phyloP scores from a whole-genome alignment of 1,140 invertebrate species.

The Octopus bimaculoides region DNA sequence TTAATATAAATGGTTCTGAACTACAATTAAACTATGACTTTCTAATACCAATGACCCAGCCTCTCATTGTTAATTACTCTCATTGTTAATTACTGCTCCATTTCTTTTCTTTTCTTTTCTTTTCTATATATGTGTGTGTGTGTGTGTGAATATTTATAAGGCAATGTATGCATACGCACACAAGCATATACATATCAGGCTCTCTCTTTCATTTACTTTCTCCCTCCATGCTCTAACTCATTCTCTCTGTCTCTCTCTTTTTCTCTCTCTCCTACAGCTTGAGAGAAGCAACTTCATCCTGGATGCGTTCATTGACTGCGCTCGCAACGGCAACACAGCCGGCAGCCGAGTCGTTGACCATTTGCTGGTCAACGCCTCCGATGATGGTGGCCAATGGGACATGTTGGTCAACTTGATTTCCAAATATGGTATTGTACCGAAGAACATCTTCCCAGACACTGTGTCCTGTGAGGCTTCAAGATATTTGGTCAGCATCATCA shows the following conservation, averaged over 20 bases:
- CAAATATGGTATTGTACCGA: conserved; percentile 84
- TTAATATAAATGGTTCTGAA: too few species aligned
- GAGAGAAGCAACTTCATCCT: conserved; percentile 84
- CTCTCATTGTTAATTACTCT: too few species aligned
- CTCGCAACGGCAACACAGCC: conserved; percentile 71
- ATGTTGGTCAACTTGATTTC: conserved; percentile 85
- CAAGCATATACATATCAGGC: not conserved
- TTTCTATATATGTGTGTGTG: too few species aligned
- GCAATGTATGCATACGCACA: too few species aligned
- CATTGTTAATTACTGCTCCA: too few species aligned
- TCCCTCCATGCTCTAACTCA: conserved; percentile 7
- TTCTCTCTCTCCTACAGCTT: conserved; percentile 60
- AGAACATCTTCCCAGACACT: conserved; percentile 80
- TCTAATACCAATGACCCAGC: too few species aligned
- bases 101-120: too few species aligned
- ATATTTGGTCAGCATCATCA: conserved; percentile 75
- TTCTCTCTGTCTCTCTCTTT: not conserved
- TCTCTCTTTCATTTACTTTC: conserved; percentile 5
- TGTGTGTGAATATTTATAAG: too few species aligned
- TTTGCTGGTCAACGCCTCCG: conserved; percentile 73
- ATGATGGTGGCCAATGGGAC: conserved; percentile 89
- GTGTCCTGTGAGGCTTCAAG: conserved; percentile 72
- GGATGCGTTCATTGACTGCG: conserved; percentile 76
- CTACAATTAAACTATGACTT: too few species aligned
- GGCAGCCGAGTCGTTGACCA: conserved; percentile 77